Conservation (phyloP, 1,140 invertebrate genomes). For the Wasmannia auropunctata region DNA sequence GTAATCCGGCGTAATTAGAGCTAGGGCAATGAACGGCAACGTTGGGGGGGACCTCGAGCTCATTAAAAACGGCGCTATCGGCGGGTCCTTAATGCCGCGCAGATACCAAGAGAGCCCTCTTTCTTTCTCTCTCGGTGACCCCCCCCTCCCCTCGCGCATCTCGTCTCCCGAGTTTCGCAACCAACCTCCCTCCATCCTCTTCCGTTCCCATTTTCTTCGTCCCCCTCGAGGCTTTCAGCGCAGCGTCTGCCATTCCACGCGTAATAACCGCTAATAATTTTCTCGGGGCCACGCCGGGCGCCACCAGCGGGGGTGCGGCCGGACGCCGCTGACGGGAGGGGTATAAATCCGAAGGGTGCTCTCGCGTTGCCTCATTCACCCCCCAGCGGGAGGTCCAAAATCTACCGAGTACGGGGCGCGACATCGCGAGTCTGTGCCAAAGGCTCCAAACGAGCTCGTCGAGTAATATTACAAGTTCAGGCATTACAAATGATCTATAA, state of each 20-base stretch:
- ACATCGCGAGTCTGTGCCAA: conserved; percentile 5
- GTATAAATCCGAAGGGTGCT: conserved; percentile 52
- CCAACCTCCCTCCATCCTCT: not conserved
- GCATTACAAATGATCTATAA: not conserved
- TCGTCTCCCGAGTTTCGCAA: conserved; percentile 27
- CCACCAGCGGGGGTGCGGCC: conserved; percentile 54
- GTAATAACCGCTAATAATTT: conserved; percentile 61
- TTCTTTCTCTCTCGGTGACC: conserved; percentile 25
- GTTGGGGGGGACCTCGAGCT: conserved; percentile 38
- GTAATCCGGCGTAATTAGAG: conserved; percentile 52
- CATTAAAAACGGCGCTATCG: conserved; percentile 57
- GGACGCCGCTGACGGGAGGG: conserved; percentile 43
- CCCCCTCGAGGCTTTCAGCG: conserved; percentile 53
- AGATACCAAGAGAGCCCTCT: conserved; percentile 45
- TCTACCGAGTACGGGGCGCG: not conserved
- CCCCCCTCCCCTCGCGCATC: too few relatives aligned
- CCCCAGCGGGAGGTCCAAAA: conserved; percentile 32
- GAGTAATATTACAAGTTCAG: conserved; percentile 14
- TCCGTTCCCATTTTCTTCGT: conserved; percentile 36
- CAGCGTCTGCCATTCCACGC: conserved; percentile 50
- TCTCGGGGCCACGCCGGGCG: conserved; percentile 38
- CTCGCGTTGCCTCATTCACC: conserved; percentile 52
- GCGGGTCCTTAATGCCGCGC: conserved; percentile 47
- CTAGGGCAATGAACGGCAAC: conserved; percentile 40
- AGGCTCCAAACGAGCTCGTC: not conserved